phyloP scores from a whole-genome alignment of 2,797 vertebrate species.

The Syngnathus acus region DNA sequence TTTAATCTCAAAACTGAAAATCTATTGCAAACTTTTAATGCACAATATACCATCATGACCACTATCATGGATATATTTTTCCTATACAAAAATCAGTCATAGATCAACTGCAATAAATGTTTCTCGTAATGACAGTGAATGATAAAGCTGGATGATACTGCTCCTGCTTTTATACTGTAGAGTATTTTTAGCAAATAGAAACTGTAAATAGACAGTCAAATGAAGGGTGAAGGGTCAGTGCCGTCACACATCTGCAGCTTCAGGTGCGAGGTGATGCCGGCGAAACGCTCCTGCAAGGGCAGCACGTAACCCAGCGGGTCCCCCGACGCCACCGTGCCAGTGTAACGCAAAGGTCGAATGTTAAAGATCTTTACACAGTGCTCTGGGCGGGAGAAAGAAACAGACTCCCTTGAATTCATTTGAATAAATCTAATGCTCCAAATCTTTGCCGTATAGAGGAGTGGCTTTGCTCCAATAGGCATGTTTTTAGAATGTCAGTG shows the following conservation, averaged over 20 bases:
- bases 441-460: too few species aligned
- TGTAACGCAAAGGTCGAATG: constrained; percentile 67
- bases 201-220: constrained; percentile 26
- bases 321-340: constrained; percentile 59
- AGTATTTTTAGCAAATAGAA: neutral
- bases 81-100: too few species aligned
- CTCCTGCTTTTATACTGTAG: too few species aligned
- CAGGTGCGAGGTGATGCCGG: constrained; percentile 74
- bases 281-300: constrained; percentile 70
- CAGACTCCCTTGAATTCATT: neutral
- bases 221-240: constrained; percentile 58
- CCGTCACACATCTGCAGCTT: constrained; percentile 76
- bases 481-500: neutral
- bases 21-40: neutral
- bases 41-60: too few species aligned
- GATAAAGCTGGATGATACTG: too few species aligned
- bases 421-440: neutral
- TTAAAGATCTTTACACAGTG: constrained; percentile 76
- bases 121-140: too few species aligned
- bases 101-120: neutral
- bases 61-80: too few species aligned
- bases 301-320: constrained; percentile 66
- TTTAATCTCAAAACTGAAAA: neutral
- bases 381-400: constrained; percentile 40
- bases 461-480: neutral